These are phyloP conservation scores for Miopithecus talapoin DNA, from an alignment of 2,797 vertebrate genomes.

Conservation along the genomic window DNA sequence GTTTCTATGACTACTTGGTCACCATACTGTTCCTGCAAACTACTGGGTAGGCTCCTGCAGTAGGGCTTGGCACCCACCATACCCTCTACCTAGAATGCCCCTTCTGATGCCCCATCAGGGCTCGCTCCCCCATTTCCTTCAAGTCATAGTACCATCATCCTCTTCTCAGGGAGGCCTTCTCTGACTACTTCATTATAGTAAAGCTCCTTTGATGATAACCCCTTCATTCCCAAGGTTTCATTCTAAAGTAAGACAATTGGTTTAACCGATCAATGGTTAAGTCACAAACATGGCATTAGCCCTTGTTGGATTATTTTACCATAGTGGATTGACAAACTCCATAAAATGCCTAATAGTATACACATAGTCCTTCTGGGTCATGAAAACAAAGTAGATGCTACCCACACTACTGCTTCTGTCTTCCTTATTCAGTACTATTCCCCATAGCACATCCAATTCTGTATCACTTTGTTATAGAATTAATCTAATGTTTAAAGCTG, in stretches of 20 bases:
- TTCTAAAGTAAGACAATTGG: background rate
- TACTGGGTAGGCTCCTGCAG: background rate
- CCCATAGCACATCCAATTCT: background rate
- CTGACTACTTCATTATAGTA: background rate
- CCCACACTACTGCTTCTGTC: background rate
- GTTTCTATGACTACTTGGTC: background rate
- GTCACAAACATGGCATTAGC: background rate
- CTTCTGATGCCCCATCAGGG: background rate
- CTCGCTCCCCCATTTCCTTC: background rate
- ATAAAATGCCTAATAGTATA: background rate
- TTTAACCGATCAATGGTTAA: background rate
- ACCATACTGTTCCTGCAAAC: background rate
- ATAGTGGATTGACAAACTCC: background rate
- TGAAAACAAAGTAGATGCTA: background rate
- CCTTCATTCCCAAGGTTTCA: constrained; percentile 2
- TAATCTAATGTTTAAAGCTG: constrained; percentile 14
- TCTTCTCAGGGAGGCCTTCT: background rate
- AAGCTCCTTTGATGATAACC: background rate
- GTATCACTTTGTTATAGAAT: background rate
- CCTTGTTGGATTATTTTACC: background rate
- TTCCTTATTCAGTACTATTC: background rate
- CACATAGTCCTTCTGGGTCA: background rate
- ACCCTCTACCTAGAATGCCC: background rate
- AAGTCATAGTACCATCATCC: background rate
- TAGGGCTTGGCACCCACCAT: background rate